Conservation (phyloP, 2,113 vertebrate genomes). For the Entelurus aequoreus region DNA sequence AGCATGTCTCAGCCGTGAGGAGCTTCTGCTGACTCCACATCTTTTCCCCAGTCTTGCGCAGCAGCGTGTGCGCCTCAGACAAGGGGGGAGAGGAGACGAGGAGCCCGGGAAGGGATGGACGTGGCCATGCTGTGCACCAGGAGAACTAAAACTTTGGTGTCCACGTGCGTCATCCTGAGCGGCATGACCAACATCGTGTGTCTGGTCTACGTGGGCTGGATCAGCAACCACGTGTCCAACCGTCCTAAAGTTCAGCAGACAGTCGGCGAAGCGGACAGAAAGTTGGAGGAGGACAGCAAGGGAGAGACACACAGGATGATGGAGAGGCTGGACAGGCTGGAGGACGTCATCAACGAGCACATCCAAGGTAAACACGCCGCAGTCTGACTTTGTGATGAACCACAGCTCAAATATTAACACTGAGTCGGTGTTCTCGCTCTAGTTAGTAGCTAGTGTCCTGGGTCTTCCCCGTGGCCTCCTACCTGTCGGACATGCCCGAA, state of each 20-base stretch:
- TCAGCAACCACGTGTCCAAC: constrained; percentile 92
- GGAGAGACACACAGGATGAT: constrained; percentile 91
- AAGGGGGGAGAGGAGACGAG: constrained; percentile 9
- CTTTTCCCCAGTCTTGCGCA: not conserved
- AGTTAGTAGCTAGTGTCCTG: too few relatives aligned
- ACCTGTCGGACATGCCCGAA: too few relatives aligned
- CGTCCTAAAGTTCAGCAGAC: constrained; percentile 83
- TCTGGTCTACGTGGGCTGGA: constrained; percentile 95
- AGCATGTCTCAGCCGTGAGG: constrained; percentile 5
- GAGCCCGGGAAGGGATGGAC: constrained; percentile 77
- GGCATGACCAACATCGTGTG: constrained; percentile 97
- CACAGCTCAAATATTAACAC: not conserved
- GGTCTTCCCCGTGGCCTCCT: too few relatives aligned
- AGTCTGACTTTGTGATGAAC: not conserved
- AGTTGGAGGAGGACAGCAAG: constrained; percentile 87
- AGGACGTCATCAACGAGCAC: constrained; percentile 94
- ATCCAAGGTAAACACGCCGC: constrained; percentile 81
- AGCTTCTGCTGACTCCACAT: constrained; percentile 10
- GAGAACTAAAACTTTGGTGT: constrained; percentile 99
- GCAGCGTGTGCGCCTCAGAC: constrained; percentile 46
- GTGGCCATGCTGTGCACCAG: constrained; percentile 91
- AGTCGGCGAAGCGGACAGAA: constrained; percentile 75
- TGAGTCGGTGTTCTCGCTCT: too few relatives aligned
- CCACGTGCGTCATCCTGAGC: constrained; percentile 95
- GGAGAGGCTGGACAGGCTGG: constrained; percentile 89